Conservation (phyloP, 1,140 invertebrate species). For the Harpegnathos saltator region DNA sequence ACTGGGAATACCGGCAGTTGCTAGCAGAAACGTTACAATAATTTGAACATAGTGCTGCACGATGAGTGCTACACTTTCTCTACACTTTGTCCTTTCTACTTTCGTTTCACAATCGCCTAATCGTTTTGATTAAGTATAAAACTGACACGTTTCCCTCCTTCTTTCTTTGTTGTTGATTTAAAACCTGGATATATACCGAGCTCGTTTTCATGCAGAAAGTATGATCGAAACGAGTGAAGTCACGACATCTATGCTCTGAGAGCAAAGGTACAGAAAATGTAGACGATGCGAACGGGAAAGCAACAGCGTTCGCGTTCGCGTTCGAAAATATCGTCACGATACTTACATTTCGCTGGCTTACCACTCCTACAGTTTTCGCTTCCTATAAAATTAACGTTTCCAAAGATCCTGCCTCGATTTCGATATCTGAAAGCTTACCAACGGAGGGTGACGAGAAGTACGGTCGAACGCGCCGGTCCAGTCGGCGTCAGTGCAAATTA, state of each 20-base stretch:
- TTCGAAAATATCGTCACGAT: background rate
- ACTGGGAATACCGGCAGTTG: background rate
- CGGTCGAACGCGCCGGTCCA: background rate
- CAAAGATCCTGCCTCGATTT: background rate
- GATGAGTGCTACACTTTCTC: no score
- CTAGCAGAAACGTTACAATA: background rate
- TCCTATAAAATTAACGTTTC: background rate
- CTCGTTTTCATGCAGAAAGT: no score
- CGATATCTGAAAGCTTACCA: background rate
- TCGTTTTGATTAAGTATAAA: background rate
- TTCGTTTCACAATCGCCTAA: background rate
- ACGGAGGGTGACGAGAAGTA: background rate
- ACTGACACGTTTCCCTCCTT: background rate
- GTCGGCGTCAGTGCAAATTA: conserved; percentile 36
- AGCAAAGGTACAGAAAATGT: no score
- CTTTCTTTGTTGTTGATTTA: no score
- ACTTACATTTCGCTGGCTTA: background rate
- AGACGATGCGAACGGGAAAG: no score
- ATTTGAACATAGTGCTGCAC: background rate
- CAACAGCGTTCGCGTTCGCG: no score
- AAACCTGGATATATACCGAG: no score
- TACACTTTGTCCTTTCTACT: no score
- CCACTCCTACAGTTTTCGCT: background rate
- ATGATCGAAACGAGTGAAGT: no score
- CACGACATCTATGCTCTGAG: no score